Evolutionary conservation across 2,888 invertebrate genomes (phyloP).

Genomic region (Leptopilina syphax): DNA sequence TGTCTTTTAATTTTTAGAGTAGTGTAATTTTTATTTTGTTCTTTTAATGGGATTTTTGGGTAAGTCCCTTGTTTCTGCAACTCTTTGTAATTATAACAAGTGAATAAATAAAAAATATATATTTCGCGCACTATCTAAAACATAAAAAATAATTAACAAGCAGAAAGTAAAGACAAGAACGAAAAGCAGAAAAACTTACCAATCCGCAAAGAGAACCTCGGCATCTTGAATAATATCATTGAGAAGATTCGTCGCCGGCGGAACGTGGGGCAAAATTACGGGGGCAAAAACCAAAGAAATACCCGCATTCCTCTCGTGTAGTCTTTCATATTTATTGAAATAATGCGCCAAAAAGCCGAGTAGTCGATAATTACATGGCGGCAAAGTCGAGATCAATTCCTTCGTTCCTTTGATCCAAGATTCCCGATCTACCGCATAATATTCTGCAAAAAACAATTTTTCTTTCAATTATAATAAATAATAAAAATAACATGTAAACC

Average conservation of each 20-base stretch:
- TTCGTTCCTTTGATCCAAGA: conserved; percentile 70
- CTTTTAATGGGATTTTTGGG: too few species aligned
- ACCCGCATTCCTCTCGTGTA: conserved; percentile 71
- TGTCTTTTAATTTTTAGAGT: too few species aligned
- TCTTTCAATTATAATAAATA: background rate
- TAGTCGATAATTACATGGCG: conserved; percentile 69
- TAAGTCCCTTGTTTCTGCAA: too few species aligned
- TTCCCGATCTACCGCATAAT: conserved; percentile 66
- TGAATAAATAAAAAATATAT: too few species aligned
- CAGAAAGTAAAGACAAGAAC: background rate
- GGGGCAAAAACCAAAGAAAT: conserved; percentile 74
- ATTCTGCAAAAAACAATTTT: conserved; percentile 57
- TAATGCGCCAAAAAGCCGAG: conserved; percentile 72
- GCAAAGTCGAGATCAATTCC: conserved; percentile 68
- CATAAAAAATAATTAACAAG: background rate
- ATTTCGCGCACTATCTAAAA: too few species aligned
- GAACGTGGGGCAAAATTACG: conserved; percentile 73
- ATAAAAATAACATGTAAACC: background rate
- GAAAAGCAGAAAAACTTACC: conserved; percentile 63
- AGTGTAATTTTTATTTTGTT: too few species aligned
- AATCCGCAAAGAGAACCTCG: conserved; percentile 68
- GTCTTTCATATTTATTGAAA: conserved; percentile 72
- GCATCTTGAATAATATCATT: conserved; percentile 72
- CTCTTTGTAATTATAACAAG: too few species aligned
- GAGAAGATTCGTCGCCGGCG: conserved; percentile 72